These are phyloP conservation scores for Lampris incognitus DNA, from an alignment of 2,113 vertebrate genomes.

Conservation along the genomic window DNA sequence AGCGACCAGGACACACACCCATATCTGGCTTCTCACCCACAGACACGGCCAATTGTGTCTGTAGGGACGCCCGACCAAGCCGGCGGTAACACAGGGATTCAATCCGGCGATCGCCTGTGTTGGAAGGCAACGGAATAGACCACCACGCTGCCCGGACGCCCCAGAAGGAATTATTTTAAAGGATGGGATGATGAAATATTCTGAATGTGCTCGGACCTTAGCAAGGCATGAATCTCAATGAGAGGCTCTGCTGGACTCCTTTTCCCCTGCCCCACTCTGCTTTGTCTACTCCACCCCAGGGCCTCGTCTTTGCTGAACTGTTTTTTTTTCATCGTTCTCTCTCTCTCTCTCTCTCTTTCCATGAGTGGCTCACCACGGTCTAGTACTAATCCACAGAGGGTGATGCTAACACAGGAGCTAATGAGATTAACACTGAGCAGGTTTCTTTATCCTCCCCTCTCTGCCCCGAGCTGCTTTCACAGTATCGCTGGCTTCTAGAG, in stretches of 20 bases:
- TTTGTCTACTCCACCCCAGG: background rate
- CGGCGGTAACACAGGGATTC: no score
- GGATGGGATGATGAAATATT: no score
- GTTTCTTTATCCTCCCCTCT: slow-evolving; percentile 32
- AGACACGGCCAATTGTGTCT: no score
- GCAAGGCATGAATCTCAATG: no score
- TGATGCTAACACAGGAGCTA: slow-evolving; percentile 67
- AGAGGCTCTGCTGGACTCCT: background rate
- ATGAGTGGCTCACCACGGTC: slow-evolving; percentile 50
- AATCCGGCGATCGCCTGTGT: no score
- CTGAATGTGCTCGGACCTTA: no score
- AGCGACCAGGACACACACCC: no score
- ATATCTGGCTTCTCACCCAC: no score
- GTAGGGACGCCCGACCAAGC: no score
- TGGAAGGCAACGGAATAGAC: no score
- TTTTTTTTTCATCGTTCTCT: background rate
- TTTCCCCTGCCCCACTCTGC: background rate
- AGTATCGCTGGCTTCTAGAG: slow-evolving; percentile 48
- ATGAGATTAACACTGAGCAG: slow-evolving; percentile 68
- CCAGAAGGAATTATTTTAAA: no score
- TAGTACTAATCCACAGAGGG: slow-evolving; percentile 60
- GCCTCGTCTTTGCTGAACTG: slow-evolving; percentile 6
- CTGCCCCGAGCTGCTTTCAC: slow-evolving; percentile 34
- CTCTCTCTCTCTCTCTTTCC: slow-evolving; percentile 18
- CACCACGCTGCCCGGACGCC: no score